Percentiles rank a stretch among this genome's conserved stretches.
phyloP scores from a whole-genome alignment of 2,113 vertebrate species.

The Hystrix brachyura region DNA sequence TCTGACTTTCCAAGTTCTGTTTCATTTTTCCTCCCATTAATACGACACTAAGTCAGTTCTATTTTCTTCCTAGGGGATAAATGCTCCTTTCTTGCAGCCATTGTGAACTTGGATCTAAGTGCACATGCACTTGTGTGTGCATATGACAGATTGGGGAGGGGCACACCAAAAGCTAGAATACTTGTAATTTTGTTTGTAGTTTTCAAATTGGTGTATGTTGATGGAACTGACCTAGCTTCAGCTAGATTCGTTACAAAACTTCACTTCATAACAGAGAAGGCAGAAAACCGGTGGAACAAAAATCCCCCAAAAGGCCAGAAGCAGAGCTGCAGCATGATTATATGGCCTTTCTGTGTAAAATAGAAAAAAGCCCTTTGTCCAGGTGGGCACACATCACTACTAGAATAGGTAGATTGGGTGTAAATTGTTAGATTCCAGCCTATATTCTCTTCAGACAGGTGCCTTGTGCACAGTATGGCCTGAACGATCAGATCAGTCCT shows the following conservation, averaged over 20 bases:
- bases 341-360: neutral
- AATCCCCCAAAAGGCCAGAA: neutral
- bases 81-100: neutral
- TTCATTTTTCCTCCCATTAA: neutral
- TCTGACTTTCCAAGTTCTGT: neutral
- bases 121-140: neutral
- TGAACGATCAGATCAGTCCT: neutral
- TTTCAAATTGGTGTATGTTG: neutral
- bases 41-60: neutral
- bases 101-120: neutral
- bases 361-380: neutral
- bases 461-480: neutral
- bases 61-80: neutral
- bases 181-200: neutral
- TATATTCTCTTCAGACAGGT: neutral
- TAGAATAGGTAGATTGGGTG: neutral
- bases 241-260: neutral
- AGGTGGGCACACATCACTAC: neutral
- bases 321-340: neutral
- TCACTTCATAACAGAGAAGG: conserved; percentile 7
- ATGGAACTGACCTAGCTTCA: neutral
- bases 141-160: neutral
- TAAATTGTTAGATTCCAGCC: neutral
- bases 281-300: neutral
- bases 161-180: neutral